Percentiles rank a stretch among this genome's conserved stretches.
phyloP scores from a whole-genome alignment of 2,797 vertebrate genomes.

The Mormyrus hasselquistii region DNA sequence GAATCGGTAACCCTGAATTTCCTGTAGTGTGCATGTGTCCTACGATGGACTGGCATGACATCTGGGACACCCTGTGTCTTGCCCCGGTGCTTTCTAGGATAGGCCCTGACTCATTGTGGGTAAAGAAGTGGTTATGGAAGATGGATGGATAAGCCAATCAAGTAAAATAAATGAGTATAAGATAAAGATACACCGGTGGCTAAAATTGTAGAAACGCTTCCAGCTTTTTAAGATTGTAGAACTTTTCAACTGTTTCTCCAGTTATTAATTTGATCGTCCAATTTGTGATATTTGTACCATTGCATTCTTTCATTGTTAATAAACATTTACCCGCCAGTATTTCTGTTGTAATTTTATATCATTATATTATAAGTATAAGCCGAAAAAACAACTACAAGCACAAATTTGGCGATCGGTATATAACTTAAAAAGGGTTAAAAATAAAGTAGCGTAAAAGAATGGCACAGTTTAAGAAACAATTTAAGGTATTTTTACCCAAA shows the following conservation, averaged over 20 bases:
- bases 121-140: not conserved
- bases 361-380: not conserved
- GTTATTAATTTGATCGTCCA: not conserved
- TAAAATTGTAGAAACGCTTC: not conserved
- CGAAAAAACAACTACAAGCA: not conserved
- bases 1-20: not conserved
- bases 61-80: not conserved
- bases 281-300: not conserved
- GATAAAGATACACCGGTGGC: not conserved
- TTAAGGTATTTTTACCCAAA: not conserved
- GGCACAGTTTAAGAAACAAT: not conserved
- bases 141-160: not conserved
- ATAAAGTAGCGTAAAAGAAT: not conserved
- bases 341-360: not conserved
- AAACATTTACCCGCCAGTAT: not conserved
- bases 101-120: not conserved
- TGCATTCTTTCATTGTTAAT: not conserved
- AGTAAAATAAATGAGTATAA: not conserved
- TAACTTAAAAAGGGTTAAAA: not conserved
- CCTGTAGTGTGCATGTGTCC: not conserved
- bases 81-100: not conserved
- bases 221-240: not conserved
- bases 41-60: not conserved
- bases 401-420: not conserved
- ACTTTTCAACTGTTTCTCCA: not conserved